Conservation (phyloP, 2,888 invertebrate genomes). For the Parelbella ahira region DNA sequence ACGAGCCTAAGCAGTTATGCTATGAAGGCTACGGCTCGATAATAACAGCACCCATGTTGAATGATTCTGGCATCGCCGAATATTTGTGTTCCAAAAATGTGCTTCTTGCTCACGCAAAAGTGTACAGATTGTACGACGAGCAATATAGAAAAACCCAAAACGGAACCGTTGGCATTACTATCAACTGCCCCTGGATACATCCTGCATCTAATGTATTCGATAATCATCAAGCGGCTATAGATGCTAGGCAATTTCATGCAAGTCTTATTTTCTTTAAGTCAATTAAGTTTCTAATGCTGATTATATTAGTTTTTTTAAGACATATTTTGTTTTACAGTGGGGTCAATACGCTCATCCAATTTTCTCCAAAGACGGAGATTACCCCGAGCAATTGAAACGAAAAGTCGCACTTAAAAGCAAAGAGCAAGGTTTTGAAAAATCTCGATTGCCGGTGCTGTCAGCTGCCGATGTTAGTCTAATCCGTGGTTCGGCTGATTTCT, state of each 20-base stretch:
- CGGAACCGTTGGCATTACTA: constrained; percentile 53
- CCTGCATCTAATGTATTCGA: constrained; percentile 62
- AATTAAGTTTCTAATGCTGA: too few relatives aligned
- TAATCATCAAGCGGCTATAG: constrained; percentile 73
- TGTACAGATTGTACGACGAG: constrained; percentile 64
- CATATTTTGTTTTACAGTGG: constrained; percentile 32
- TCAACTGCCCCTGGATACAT: constrained; percentile 70
- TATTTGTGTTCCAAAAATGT: constrained; percentile 76
- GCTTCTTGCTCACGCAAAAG: constrained; percentile 78
- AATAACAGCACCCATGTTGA: constrained; percentile 53
- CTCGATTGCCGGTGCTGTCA: constrained; percentile 73
- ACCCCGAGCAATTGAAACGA: constrained; percentile 62
- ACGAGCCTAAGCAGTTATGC: constrained; percentile 75
- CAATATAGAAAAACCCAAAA: constrained; percentile 50
- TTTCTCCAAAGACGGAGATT: constrained; percentile 69
- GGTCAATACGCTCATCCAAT: constrained; percentile 65
- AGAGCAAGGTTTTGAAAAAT: constrained; percentile 63
- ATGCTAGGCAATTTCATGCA: constrained; percentile 77
- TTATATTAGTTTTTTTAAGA: too few relatives aligned
- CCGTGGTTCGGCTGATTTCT: constrained; percentile 83
- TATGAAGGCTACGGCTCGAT: constrained; percentile 67
- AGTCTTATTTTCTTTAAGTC: too few relatives aligned
- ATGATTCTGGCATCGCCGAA: constrained; percentile 65
- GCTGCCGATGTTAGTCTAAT: constrained; percentile 79
- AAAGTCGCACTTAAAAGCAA: constrained; percentile 65